Conservation (phyloP, 2,113 vertebrate genomes). For the Actenoides hombroni region DNA sequence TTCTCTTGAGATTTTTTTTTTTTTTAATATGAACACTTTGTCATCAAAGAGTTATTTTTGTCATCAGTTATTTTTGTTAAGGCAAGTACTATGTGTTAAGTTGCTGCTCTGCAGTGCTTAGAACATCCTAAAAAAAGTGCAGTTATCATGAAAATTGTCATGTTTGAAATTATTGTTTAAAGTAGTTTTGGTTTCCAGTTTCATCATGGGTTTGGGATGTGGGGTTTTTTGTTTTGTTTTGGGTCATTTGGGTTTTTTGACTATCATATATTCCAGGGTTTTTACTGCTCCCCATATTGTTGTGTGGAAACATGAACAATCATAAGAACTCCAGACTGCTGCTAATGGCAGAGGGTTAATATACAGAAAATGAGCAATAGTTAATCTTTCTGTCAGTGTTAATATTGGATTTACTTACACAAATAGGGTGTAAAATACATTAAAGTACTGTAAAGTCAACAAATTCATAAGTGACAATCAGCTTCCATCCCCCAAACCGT, state of each 20-base stretch:
- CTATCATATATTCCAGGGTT: background rate
- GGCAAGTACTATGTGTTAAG: background rate
- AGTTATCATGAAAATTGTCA: background rate
- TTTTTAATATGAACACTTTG: background rate
- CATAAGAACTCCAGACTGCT: background rate
- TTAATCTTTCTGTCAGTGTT: background rate
- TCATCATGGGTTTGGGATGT: background rate
- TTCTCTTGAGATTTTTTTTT: background rate
- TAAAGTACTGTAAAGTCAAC: background rate
- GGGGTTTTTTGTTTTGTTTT: background rate
- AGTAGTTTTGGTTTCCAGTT: background rate
- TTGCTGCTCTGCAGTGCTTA: background rate
- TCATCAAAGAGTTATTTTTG: background rate
- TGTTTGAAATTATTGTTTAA: background rate
- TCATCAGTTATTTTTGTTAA: background rate
- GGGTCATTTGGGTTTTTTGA: background rate
- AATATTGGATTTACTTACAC: background rate
- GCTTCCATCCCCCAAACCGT: background rate
- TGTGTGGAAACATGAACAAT: background rate
- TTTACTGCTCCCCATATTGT: background rate
- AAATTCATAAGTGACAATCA: background rate
- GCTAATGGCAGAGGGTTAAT: background rate
- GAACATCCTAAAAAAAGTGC: background rate
- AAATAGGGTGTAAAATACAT: background rate
- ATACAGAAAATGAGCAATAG: background rate